Conservation (phyloP, 2,797 vertebrate species). For the Enteromius radiatus region DNA sequence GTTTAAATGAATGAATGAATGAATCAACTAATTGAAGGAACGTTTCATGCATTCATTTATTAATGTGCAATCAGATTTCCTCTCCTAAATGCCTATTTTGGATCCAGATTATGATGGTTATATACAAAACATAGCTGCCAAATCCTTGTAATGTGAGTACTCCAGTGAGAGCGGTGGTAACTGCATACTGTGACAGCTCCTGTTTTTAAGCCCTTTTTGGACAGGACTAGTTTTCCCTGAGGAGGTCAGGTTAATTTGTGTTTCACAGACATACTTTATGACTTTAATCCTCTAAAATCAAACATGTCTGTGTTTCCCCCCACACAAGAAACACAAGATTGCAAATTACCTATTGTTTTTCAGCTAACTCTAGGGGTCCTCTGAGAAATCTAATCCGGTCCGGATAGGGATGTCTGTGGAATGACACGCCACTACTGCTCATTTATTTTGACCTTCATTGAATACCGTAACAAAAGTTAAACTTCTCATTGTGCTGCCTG, state of each 20-base stretch:
- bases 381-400: not conserved
- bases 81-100: not conserved
- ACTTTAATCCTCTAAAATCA: slow-evolving; percentile 25
- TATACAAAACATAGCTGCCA: slow-evolving; percentile 20
- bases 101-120: not conserved
- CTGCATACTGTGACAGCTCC: slow-evolving; percentile 15
- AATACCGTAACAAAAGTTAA: not conserved
- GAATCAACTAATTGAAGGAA: too few species aligned
- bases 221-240: slow-evolving; percentile 10
- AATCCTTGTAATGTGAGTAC: slow-evolving; percentile 16
- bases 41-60: not conserved
- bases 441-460: slow-evolving; percentile 1
- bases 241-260: slow-evolving; percentile 12
- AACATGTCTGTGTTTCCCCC: not conserved
- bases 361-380: not conserved
- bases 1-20: too few species aligned
- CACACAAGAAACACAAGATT: not conserved
- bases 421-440: not conserved
- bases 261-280: slow-evolving; percentile 18
- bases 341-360: not conserved
- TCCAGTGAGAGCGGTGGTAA: not conserved
- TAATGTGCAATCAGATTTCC: not conserved
- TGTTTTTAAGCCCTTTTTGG: slow-evolving; percentile 21
- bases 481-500: not conserved
- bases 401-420: not conserved